Base-by-base conservation (phyloP, 2,797 vertebrate genomes). In the Gambelia wislizenii region DNA sequence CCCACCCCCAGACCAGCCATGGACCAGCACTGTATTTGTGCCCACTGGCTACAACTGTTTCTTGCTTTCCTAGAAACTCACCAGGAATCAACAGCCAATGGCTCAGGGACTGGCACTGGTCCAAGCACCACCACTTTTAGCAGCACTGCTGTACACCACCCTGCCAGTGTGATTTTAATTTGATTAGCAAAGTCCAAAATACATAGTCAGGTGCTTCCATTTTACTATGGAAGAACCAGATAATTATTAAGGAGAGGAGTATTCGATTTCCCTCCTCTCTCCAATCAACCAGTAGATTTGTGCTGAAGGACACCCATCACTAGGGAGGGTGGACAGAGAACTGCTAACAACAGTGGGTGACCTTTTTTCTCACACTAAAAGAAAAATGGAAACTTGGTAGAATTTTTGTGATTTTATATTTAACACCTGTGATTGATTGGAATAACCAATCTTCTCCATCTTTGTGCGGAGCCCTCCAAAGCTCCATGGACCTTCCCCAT, bases 291-390 rank as follows among this genome's bases (percentile, higher is more conserved):
- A 82, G 3, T 5, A 36, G 69, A 91, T n/a, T 67, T 87, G 89
- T 90, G 59, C 25, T 0, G 70, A 74, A 61, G 47, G 36, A 0
- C 47, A 1, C 5, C 0, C 14, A 9, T n/a, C 0, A 14, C 74
- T 0, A 25, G 82, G 70, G 78, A 64, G 36, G 25, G 22, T 2
- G n/a, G 39, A 76, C 52, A 7, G 5, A 42, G 36, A 64, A 20
- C 16, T 87, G 54, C 44, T 70, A 56, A 70, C 75, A 47, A 2
- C 30, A 70, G 42, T 18, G 44, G 7, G 6, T 44, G 16, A 33
- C 30, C 16, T 18, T 70, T 72, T 16, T 56, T 36, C 13, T 61
- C 49, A 27, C 14, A 16, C 44, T 70, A 49, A 8, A 70, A 54
- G 56, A 33, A 77, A 59, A 54, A 64, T 14, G 6, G 75, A 75